Base-by-base conservation (phyloP, 2,888 invertebrate species). In the Macrosiphum euphorbiae region DNA sequence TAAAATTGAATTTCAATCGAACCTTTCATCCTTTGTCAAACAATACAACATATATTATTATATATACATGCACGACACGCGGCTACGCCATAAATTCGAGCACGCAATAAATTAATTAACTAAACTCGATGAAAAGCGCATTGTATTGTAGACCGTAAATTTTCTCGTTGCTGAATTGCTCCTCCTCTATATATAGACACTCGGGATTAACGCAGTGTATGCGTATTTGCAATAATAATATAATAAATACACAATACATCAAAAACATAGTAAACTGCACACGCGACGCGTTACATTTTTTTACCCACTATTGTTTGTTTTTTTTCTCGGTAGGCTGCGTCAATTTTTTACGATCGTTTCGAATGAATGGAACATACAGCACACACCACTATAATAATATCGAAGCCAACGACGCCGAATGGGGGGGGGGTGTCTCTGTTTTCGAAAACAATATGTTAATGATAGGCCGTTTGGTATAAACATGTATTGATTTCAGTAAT, bases 131-230 rank as follows among this genome's bases (percentile, higher is more conserved):
- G 88, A 58, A 89, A 89, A 58, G 58, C 88, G 58, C 58, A 58
- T 88, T 89, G 88, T 78, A 78, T 58, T 58, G 55, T 88, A 88
- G 55, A 88, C 41, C 88, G 58, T 89, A 89, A 28, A 88, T 58
- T 89, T 58, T 58, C 44, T 41, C 41, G 44, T 58, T 3, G 44
- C 58, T 89, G 78, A 78, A 78, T 35, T 2, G 35, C 35, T 78
- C 78, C 78, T 78, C 78, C 78, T 78, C 35, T 67, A 55, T 61
- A 4, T 61, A 5, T 67, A 78, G 78, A 78, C 35, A 78, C 78
- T 35, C 35, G 35, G 78, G 35, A 78, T 78, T 35, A 78, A 78
- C 35, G 78, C 78, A 35, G 20, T 20, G 78, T 78, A 20, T 10
- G 78, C 78, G 78, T 78, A 78, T 78, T 78, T 78, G 78, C 35